Conservation (phyloP, 2,797 vertebrate genomes). For the Pygocentrus nattereri region DNA sequence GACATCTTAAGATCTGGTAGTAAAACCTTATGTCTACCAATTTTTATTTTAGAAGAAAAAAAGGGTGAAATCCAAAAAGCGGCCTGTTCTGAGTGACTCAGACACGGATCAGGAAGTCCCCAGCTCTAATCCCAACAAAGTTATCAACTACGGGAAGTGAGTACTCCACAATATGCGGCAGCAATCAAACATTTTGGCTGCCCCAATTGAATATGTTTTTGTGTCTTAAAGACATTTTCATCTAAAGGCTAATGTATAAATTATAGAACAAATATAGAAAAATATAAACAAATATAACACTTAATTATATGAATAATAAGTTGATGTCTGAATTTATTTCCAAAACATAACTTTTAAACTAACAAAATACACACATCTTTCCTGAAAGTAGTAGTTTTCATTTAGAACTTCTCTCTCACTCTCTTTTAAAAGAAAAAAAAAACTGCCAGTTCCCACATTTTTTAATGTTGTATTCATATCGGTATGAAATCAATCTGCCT, state of each 20-base stretch:
- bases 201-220: not conserved
- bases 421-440: no score
- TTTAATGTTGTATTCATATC: no score
- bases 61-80: slow-evolving; percentile 82
- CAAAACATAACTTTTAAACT: no score
- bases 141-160: slow-evolving; percentile 79
- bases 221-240: no score
- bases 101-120: slow-evolving; percentile 80
- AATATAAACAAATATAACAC: no score
- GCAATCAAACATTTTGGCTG: not conserved
- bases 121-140: slow-evolving; percentile 75
- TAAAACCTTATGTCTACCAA: not conserved
- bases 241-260: no score
- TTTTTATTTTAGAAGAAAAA: slow-evolving; percentile 83
- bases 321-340: no score
- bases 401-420: not conserved
- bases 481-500: no score
- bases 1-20: not conserved
- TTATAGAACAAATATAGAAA: no score
- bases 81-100: slow-evolving; percentile 79
- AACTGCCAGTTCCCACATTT: no score
- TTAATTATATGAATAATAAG: no score
- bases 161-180: not conserved
- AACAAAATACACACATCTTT: no score
- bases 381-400: not conserved